Evolutionary conservation across 2,888 invertebrate species (phyloP), one percentile per base, ranked within the genome.

Genomic region (Carcina quercana): DNA sequence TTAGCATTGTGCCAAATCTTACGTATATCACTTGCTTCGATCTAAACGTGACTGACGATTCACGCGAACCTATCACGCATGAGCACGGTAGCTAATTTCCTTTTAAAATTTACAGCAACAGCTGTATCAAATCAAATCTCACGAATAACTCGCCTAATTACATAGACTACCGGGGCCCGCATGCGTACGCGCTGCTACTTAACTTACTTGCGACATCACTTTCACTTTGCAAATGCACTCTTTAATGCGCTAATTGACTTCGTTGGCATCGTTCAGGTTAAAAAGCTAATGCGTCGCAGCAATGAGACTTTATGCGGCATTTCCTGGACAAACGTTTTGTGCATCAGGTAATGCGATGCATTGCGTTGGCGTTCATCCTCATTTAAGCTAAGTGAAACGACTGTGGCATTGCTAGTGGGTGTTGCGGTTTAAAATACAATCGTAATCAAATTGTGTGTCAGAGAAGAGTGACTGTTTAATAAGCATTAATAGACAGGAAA

Each of bases 151-250:
- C 11, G 12, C 12, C 34, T 50, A 57, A 58, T 59, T 50, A 52
- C 46, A 52, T 47, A 39, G 38, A 28, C 31, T 22, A 43, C 35
- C 34, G 39, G 34, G 40, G 38, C 44, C 56, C 50, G 51, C 53
- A 52, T 50, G 51, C 40, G 43, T 50, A 52, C 45, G 45, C 49
- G 53, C 45, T 53, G 42, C 42, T 42, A 42, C 46, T 45, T 39
- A 41, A 35, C 47, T 40, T 48, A 47, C 49, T 79, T 73, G 73
- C 75, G 63, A 76, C 72, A 76, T 68, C 65, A 73, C 79, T 80
- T 79, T 80, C 79, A 67, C 79, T 50, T 37, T 13, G 50, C 65
- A 50, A 57, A 60, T 63, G 53, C 59, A 54, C 22, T 24, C 11
- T 10, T 25, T 27, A 25, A 15, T 21, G 17, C 15, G 17, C 25